Evolutionary conservation across 2,113 vertebrate species (phyloP), one percentile per base, ranked within the genome.

Genomic region (Hirundichthys speculiger): DNA sequence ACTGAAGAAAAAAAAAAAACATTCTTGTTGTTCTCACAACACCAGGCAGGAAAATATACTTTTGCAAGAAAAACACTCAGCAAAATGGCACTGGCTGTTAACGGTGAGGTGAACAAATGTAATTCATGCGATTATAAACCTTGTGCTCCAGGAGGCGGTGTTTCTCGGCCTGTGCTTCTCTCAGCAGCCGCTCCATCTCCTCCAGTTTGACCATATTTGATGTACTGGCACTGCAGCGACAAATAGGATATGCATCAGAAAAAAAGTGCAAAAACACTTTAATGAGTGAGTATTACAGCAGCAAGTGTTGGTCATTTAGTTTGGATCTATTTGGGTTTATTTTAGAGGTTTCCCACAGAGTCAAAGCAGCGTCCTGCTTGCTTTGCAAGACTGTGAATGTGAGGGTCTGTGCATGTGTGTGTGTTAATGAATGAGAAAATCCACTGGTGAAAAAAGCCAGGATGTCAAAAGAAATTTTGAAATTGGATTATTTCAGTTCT

Each of bases 131-230:
- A 49, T 45, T 25, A 20, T 24, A 27, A 30, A 98, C 97, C 93
- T 96, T 94, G 72, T 93, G 89, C 80, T 98, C 96, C 3, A 98
- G 89, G 27, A 98, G 92, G 46, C 91, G 88, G 13, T 91, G 93
- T 85, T 94, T 98, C 85, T 98, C 97, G 2, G 92, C 94, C 27
- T 98, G 96, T 0, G 97, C 96, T 79, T 98, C 96, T 84, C 94
- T 92, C 77, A 98, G 85, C 81, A 98, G 91, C 51, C 96, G 93
- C 88, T 98, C 97, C 97, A 98, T 98, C 89, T 98, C 97, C 86
- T 98, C 97, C 45, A 98, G 92, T 85, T 94, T 95, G 68, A 93
- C 94, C 79, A 96, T 87, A 9, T 98, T 98, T 69, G 96, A 95
- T 19, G 95, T 98, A 83, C 97, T 98, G 82, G 97, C 96, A 77